Percentiles rank a stretch among this genome's conserved stretches.
These are phyloP conservation scores for Lepidothrix coronata DNA, from an alignment of 2,113 vertebrate genomes.

Conservation along the genomic window DNA sequence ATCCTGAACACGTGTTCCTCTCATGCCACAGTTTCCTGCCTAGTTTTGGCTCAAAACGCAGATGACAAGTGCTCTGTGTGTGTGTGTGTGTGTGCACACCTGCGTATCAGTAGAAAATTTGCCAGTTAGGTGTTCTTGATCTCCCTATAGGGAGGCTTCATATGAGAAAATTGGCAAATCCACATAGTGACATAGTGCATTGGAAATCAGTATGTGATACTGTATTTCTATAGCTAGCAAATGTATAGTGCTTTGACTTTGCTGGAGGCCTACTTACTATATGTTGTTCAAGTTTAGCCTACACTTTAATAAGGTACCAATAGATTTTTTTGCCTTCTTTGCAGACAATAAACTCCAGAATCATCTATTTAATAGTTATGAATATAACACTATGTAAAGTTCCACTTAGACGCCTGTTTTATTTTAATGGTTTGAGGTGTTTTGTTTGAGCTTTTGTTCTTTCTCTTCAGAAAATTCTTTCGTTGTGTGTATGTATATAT, in stretches of 20 bases:
- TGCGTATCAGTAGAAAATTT: not conserved
- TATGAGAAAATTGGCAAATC: not conserved
- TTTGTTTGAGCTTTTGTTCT: not conserved
- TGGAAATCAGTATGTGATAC: not conserved
- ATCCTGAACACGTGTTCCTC: not conserved
- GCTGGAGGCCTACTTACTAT: not conserved
- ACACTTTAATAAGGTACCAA: not conserved
- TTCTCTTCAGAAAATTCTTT: not conserved
- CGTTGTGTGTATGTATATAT: not conserved
- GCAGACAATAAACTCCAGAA: not conserved
- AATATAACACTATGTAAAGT: not conserved
- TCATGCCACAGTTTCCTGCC: not conserved
- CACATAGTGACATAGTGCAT: not conserved
- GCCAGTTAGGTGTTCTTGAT: not conserved
- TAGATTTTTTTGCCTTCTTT: not conserved
- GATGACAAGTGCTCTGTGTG: not conserved
- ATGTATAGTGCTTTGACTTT: not conserved
- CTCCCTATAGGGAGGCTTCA: not conserved
- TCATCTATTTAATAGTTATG: not conserved
- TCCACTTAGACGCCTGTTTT: not conserved
- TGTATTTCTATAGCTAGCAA: not conserved
- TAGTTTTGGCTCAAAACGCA: not conserved
- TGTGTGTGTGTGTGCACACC: not conserved
- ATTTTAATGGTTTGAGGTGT: not conserved
- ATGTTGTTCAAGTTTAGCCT: not conserved